A percentile compares a stretch with the other conserved stretches of the same genome.
Evolutionary conservation across 1,140 invertebrate genomes (phyloP).

Genomic region (Probaryconus sp.): DNA sequence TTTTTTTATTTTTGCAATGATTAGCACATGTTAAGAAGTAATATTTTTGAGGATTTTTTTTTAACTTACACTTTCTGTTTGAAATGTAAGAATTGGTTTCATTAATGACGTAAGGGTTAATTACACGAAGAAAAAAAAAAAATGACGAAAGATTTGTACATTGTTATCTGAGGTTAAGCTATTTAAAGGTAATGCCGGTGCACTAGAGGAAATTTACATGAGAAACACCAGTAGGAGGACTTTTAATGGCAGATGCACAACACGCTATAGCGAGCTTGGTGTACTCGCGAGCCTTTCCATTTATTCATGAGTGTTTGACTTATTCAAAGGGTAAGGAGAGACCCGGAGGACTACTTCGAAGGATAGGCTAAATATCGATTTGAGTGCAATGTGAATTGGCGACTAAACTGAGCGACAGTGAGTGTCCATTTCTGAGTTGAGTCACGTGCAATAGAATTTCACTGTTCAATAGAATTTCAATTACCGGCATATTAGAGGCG

Average conservation of each 20-base stretch:
- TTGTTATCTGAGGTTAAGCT: no score
- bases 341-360: conserved; percentile 52
- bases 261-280: conserved; percentile 32
- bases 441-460: conserved; percentile 53
- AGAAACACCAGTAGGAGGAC: conserved; percentile 33
- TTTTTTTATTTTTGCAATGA: no score
- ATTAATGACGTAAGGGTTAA: no score
- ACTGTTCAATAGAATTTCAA: conserved; percentile 58
- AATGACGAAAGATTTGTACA: no score
- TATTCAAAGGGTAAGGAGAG: conserved; percentile 70
- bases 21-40: no score
- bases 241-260: conserved; percentile 41
- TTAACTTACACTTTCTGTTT: no score
- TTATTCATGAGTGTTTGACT: conserved; percentile 75
- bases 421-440: conserved; percentile 49
- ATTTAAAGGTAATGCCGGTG: conserved; percentile 25
- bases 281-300: conserved; percentile 57
- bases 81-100: no score
- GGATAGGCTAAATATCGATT: conserved; percentile 64
- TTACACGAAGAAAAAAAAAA: no score
- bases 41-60: no score
- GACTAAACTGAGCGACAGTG: conserved; percentile 36
- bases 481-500: conserved; percentile 46
- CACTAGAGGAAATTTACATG: conserved; percentile 37
- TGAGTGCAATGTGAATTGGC: conserved; percentile 64